phyloP scores from a whole-genome alignment of 2,888 invertebrate species.

The Hypena proboscidalis region DNA sequence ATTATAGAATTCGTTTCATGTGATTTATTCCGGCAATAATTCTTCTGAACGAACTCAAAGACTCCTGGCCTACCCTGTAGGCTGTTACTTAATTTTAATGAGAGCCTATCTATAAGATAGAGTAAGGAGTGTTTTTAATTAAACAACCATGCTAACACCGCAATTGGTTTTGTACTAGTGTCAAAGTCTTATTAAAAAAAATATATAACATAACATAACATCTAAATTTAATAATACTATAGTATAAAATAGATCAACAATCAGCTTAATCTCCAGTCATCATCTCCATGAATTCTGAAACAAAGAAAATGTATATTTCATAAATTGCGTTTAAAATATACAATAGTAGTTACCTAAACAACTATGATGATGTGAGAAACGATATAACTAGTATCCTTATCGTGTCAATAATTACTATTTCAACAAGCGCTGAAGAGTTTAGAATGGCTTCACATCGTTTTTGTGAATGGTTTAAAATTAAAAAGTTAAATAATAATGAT shows the following conservation, averaged over 20 bases:
- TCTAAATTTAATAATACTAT: constrained; percentile 67
- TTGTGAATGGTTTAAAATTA: too few species aligned
- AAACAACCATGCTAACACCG: constrained; percentile 77
- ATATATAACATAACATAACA: constrained; percentile 61
- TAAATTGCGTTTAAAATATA: too few species aligned
- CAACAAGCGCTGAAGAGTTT: too few species aligned
- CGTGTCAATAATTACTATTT: too few species aligned
- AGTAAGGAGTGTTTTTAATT: constrained; percentile 52
- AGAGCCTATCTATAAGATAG: constrained; percentile 77
- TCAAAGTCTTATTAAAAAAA: constrained; percentile 65
- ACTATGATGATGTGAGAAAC: too few species aligned
- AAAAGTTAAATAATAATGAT: too few species aligned
- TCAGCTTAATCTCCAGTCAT: constrained; percentile 93
- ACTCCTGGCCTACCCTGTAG: constrained; percentile 48
- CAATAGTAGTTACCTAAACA: too few species aligned
- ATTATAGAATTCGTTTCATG: constrained; percentile 56
- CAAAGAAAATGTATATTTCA: constrained; percentile 35
- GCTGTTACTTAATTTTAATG: constrained; percentile 49
- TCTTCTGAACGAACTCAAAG: constrained; percentile 64
- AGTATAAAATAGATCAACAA: constrained; percentile 42
- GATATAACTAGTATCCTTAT: too few species aligned
- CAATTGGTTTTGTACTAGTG: constrained; percentile 76
- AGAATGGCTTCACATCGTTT: too few species aligned
- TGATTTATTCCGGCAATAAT: constrained; percentile 80
- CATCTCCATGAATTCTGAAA: constrained; percentile 97